Base-by-base conservation (phyloP, 2,888 invertebrate genomes). In the Eurois occulta region DNA sequence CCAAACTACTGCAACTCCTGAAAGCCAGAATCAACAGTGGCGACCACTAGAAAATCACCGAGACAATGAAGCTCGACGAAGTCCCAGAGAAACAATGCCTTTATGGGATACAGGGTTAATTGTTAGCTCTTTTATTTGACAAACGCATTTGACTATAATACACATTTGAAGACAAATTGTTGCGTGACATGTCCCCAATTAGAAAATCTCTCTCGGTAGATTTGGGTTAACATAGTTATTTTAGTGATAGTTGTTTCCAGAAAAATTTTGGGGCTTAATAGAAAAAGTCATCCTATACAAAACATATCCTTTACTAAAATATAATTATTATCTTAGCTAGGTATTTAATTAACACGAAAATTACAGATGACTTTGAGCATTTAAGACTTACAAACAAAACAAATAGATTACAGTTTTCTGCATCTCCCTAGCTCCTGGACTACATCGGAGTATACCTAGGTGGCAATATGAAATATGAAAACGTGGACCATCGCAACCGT, bases 391-490 rank as follows among this genome's bases (percentile, higher is more conserved):
- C 5, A 24, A 64, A 35, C 2, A 24, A 64, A 64, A 64, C 21
- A n/a, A n/a, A 21, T 41, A 24, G 64, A 16, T n/a, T 2, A 16
- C 13, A 24, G 24, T 32, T 11, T 1, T 79, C 4, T 4, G 0
- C 11, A 24, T 0, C 18, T 18, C 7, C 0, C 81, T n/a, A 52
- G 72, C 93, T 92, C 93, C 78, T 78, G 32, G 75, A 69, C 93
- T 90, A 92, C 68, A 76, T 78, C 60, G 55, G 72, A 60, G 70
- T 52, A 64, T 64, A n/a, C n/a, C n/a, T n/a, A 87, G 92, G 91
- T 92, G 92, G 92, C 91, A 93, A 94, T 93, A 94, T 93, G 92
- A 94, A 94, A 94, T 93, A 94, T 94, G 92, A 91, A 94, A 91
- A 87, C 90, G 80, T 84, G 80, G 84, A 87, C 83, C 75, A 81